A percentile compares a stretch with the other conserved stretches of the same genome.
Conservation (phyloP, 2,797 vertebrate genomes). For the Catamblyrhynchus diadema region DNA sequence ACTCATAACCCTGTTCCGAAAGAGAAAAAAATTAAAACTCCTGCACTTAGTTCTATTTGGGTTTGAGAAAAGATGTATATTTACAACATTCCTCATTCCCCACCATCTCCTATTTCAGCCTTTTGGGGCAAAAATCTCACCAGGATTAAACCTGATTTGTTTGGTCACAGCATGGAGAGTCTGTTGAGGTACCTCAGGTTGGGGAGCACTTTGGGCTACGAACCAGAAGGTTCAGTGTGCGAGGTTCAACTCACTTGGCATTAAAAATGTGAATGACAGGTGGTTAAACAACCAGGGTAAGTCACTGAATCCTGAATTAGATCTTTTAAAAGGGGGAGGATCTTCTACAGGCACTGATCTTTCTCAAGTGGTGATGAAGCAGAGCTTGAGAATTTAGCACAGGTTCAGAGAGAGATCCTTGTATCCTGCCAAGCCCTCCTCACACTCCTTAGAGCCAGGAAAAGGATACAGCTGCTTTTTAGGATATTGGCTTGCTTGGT, state of each 20-base stretch:
- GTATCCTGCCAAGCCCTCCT: no score
- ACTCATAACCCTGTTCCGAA: background rate
- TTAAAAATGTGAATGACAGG: background rate
- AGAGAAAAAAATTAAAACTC: background rate
- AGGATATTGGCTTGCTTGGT: background rate
- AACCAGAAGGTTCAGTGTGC: fast-evolving
- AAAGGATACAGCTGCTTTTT: background rate
- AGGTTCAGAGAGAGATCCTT: background rate
- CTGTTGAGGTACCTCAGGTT: background rate
- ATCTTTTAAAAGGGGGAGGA: background rate
- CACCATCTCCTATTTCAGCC: background rate
- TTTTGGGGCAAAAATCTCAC: background rate
- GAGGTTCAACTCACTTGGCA: background rate
- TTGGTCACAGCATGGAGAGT: background rate
- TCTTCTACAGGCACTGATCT: background rate
- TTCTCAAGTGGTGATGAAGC: background rate
- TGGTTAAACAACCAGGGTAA: background rate
- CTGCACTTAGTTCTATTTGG: background rate
- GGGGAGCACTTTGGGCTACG: fast-evolving
- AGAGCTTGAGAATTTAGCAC: background rate
- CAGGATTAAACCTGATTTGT: background rate
- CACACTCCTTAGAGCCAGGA: background rate
- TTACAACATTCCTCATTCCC: background rate
- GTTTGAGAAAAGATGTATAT: background rate
- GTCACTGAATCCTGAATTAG: background rate